Conservation (phyloP, 1,140 invertebrate genomes). For the Spodoptera litura region DNA sequence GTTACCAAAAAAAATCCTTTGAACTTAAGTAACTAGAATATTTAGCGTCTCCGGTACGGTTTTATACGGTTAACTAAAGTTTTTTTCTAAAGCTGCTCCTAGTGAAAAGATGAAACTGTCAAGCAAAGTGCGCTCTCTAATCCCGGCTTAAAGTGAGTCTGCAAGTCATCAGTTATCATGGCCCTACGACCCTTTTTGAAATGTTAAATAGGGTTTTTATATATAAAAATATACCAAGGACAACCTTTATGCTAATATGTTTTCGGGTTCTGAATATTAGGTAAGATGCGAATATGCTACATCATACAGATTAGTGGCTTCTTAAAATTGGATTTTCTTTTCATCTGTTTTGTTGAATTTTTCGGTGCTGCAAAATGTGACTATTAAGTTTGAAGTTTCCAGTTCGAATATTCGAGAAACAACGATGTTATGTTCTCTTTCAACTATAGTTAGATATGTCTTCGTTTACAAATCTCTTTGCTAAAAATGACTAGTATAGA, state of each 20-base stretch:
- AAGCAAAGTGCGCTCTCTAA: constrained; percentile 38
- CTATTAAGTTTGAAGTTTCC: too few relatives aligned
- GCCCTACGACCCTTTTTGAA: constrained; percentile 28
- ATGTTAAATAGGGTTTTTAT: constrained; percentile 37
- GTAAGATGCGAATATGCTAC: constrained; percentile 11
- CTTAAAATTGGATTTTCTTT: background rate
- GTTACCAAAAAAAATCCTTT: background rate
- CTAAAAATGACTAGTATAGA: too few relatives aligned
- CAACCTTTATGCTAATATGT: constrained; percentile 39
- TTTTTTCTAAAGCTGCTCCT: constrained; percentile 38
- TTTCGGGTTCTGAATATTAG: constrained; percentile 20
- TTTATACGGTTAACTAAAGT: constrained; percentile 9
- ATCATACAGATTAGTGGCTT: constrained; percentile 18
- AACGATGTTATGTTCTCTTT: too few relatives aligned
- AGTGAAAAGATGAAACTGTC: constrained; percentile 40
- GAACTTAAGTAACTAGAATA: background rate
- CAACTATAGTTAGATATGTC: too few relatives aligned
- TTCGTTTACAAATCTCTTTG: too few relatives aligned
- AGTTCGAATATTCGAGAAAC: too few relatives aligned
- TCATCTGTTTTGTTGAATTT: too few relatives aligned
- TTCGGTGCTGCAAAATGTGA: too few relatives aligned
- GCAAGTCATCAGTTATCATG: constrained; percentile 40
- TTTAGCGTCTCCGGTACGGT: background rate
- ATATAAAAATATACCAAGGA: constrained; percentile 26
- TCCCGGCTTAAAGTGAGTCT: constrained; percentile 25